These are phyloP conservation scores for Chunga burmeisteri DNA, from an alignment of 2,113 vertebrate species.

Conservation along the genomic window DNA sequence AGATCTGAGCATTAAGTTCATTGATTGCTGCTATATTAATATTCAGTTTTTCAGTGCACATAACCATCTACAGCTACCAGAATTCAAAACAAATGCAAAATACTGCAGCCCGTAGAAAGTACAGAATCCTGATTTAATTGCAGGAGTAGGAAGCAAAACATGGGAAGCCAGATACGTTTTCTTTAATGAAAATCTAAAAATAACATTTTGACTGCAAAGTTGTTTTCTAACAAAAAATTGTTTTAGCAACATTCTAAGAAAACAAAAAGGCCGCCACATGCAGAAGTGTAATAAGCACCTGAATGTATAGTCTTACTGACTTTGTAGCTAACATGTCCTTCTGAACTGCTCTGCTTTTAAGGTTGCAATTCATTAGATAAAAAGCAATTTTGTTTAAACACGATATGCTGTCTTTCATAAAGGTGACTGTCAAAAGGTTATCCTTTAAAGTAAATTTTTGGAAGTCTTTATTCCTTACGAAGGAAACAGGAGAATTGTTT, in stretches of 20 bases:
- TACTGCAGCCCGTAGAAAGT: neutral
- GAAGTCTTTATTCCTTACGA: neutral
- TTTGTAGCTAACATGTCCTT: neutral
- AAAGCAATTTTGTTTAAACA: neutral
- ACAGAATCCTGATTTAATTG: neutral
- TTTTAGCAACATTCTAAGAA: neutral
- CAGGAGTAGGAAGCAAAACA: neutral
- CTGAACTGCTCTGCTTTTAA: neutral
- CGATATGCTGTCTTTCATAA: neutral
- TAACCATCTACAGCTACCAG: neutral
- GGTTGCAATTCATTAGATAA: neutral
- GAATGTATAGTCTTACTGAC: neutral
- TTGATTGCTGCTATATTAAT: neutral
- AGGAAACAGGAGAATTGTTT: neutral
- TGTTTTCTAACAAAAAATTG: neutral
- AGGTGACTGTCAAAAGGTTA: neutral
- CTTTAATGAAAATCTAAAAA: neutral
- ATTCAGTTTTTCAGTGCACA: neutral
- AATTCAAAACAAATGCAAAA: neutral
- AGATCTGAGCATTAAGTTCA: neutral
- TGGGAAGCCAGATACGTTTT: neutral
- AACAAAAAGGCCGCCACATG: neutral
- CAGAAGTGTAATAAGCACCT: neutral
- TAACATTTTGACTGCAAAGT: neutral
- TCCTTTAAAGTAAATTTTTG: neutral